A percentile compares a stretch with the other conserved stretches of the same genome.
phyloP scores from a whole-genome alignment of 2,113 vertebrate genomes.

The Helogale parvula region DNA sequence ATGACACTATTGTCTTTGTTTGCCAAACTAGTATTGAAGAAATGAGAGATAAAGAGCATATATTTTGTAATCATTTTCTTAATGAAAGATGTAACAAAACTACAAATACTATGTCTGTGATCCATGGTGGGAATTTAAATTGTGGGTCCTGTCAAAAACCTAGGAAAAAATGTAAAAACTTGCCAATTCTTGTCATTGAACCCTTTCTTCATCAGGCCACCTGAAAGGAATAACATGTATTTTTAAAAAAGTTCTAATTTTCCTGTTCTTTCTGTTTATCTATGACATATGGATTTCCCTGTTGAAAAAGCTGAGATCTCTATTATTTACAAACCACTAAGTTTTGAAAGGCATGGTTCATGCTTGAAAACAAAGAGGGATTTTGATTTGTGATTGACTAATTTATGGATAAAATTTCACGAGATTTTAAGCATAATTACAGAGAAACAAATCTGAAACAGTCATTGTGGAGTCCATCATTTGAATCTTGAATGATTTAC shows the following conservation, averaged over 20 bases:
- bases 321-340: slow-evolving; percentile 15
- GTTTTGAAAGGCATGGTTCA: not conserved
- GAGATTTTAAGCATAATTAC: slow-evolving; percentile 20
- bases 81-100: slow-evolving; percentile 2
- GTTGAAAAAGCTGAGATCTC: not conserved
- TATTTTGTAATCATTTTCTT: slow-evolving; percentile 50
- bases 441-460: slow-evolving; percentile 33
- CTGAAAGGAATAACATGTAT: not conserved
- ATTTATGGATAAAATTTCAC: not conserved
- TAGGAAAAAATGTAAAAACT: not conserved
- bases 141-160: not conserved
- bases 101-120: not conserved
- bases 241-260: not conserved
- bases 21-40: slow-evolving; percentile 45
- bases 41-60: slow-evolving; percentile 39
- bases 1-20: slow-evolving; percentile 34
- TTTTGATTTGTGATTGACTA: not conserved
- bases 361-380: not conserved
- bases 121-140: not conserved
- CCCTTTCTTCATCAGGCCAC: not conserved
- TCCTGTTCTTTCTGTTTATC: not conserved
- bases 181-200: not conserved
- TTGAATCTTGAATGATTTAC: slow-evolving; percentile 41
- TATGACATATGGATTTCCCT: not conserved
- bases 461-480: not conserved